phyloP scores from a whole-genome alignment of 2,797 vertebrate species.

The Microctenopoma stevenorrisi region DNA sequence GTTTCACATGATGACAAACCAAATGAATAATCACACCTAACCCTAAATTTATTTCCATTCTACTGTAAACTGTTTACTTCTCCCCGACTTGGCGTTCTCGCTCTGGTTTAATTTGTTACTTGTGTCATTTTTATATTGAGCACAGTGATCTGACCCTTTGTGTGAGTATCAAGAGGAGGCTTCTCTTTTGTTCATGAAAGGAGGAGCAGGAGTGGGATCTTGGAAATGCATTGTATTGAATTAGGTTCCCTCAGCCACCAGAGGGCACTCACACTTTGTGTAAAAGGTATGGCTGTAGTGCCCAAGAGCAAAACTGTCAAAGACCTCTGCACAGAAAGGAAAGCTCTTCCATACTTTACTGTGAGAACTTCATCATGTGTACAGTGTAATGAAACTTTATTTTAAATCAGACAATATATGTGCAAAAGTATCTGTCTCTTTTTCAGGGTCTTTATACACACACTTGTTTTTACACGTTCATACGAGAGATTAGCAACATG shows the following conservation, averaged over 20 bases:
- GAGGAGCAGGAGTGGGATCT: slow-evolving; percentile 6
- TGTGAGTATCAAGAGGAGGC: slow-evolving; percentile 37
- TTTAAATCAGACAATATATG: neutral
- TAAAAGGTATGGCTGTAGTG: neutral
- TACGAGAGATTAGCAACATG: too few relatives aligned
- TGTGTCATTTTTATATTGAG: slow-evolving; percentile 55
- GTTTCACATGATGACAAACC: slow-evolving; percentile 23
- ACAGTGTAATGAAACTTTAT: neutral
- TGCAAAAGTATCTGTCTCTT: neutral
- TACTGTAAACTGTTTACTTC: too few relatives aligned
- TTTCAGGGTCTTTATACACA: neutral
- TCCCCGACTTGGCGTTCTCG: too few relatives aligned
- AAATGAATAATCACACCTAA: neutral
- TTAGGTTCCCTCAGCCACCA: slow-evolving; percentile 48
- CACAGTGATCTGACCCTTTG: slow-evolving; percentile 41
- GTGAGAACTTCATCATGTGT: neutral
- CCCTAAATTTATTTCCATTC: too few relatives aligned
- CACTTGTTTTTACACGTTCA: too few relatives aligned
- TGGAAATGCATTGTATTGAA: slow-evolving; percentile 12
- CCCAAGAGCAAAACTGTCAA: neutral
- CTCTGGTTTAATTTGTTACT: slow-evolving; percentile 21
- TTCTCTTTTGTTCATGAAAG: slow-evolving; percentile 51
- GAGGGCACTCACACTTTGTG: slow-evolving; percentile 65
- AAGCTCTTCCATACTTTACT: neutral
- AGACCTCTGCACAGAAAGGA: neutral